A percentile compares a stretch with the other conserved stretches of the same genome.
Conservation (phyloP, 2,113 vertebrate genomes). For the Cyprinodon brontotheroides region DNA sequence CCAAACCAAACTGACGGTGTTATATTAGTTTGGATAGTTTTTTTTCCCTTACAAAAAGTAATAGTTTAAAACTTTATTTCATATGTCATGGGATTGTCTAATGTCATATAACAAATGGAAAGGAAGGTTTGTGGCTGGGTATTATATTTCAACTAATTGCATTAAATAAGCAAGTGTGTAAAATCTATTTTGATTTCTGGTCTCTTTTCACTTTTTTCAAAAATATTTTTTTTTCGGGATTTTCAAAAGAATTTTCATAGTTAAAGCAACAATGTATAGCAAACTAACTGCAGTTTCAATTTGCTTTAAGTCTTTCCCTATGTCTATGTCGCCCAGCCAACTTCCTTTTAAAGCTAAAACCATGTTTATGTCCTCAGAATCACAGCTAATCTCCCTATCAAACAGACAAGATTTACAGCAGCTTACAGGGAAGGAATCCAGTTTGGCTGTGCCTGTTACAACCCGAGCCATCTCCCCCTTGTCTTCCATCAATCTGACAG, state of each 20-base stretch:
- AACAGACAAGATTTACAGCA: conserved; percentile 69
- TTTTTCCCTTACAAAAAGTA: too few relatives aligned
- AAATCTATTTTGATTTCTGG: too few relatives aligned
- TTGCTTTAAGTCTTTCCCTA: conserved; percentile 16
- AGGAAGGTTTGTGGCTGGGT: too few relatives aligned
- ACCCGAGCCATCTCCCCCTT: conserved; percentile 62
- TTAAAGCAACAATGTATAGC: background rate
- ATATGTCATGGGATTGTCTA: too few relatives aligned
- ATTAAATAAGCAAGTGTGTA: too few relatives aligned
- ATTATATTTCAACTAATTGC: too few relatives aligned
- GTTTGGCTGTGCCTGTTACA: conserved; percentile 69
- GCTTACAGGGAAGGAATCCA: conserved; percentile 66
- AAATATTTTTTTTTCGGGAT: background rate
- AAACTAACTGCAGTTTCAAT: conserved; percentile 5
- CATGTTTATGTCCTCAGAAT: conserved; percentile 64
- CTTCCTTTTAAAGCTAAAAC: conserved; percentile 53
- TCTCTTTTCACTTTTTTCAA: too few relatives aligned
- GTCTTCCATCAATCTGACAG: conserved; percentile 80
- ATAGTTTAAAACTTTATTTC: too few relatives aligned
- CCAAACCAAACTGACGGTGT: too few relatives aligned
- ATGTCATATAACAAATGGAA: too few relatives aligned
- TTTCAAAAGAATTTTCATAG: background rate
- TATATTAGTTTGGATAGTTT: too few relatives aligned
- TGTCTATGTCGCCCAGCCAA: conserved; percentile 39
- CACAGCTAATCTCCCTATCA: conserved; percentile 73